A percentile compares a stretch with the other conserved stretches of the same genome.
Conservation (phyloP, 2,113 vertebrate species). For the Corynorhinus townsendii region DNA sequence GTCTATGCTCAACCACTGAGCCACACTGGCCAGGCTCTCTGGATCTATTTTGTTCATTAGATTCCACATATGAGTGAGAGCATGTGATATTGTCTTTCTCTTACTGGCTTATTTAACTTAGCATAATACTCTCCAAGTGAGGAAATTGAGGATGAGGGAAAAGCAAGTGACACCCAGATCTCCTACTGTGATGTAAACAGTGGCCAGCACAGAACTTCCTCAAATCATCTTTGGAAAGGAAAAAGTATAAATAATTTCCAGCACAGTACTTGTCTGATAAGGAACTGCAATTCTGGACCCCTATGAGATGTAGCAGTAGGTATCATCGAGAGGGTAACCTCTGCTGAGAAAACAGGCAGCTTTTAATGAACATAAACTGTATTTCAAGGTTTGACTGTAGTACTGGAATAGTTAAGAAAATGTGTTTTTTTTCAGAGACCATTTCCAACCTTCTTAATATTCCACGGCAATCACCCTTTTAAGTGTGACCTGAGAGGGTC, state of each 20-base stretch:
- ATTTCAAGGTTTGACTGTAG: neutral
- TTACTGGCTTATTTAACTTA: no score
- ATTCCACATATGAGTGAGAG: no score
- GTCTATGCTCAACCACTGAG: no score
- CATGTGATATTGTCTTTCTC: no score
- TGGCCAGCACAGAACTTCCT: neutral
- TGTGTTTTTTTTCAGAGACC: neutral
- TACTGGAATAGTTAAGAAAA: neutral
- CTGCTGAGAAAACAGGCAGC: neutral
- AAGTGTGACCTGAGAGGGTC: neutral
- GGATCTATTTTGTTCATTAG: no score
- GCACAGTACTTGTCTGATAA: neutral
- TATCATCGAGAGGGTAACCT: neutral
- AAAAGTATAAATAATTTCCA: neutral
- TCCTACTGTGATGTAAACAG: neutral
- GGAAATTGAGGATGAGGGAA: constrained; percentile 11
- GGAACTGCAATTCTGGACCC: neutral
- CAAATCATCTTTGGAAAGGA: constrained; percentile 31
- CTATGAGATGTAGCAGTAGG: neutral
- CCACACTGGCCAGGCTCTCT: no score
- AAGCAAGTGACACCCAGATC: neutral
- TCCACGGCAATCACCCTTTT: neutral
- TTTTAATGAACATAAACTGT: constrained; percentile 16
- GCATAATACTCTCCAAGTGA: neutral
- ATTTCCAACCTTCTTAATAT: neutral